phyloP scores from a whole-genome alignment of 2,113 vertebrate genomes.

The Calidris pygmaea region DNA sequence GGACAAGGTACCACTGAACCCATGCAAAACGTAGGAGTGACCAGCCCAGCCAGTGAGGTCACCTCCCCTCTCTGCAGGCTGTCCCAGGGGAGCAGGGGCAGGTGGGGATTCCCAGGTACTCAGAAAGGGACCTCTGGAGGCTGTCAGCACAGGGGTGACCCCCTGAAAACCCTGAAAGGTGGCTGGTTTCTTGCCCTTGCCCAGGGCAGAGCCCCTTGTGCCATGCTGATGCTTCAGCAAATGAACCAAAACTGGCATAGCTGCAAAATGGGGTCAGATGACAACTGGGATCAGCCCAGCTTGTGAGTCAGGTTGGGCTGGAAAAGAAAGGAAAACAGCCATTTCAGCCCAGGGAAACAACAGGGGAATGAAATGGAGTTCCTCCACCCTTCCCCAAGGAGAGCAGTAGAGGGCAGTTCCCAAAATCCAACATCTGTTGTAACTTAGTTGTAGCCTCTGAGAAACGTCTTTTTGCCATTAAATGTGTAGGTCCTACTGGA shows the following conservation, averaged over 20 bases:
- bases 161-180: not conserved
- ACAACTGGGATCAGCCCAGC: not conserved
- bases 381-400: not conserved
- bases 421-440: not conserved
- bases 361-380: not conserved
- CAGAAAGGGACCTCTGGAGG: not conserved
- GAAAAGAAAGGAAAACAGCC: not conserved
- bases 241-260: not conserved
- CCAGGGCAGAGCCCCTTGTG: not conserved
- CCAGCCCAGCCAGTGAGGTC: not conserved
- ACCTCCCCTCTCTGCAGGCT: not conserved
- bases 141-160: not conserved
- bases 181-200: not conserved
- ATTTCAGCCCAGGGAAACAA: not conserved
- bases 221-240: not conserved
- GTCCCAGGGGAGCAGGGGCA: not conserved
- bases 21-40: not conserved
- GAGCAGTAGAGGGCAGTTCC: not conserved
- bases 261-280: not conserved
- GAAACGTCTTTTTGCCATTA: not conserved
- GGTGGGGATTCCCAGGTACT: not conserved
- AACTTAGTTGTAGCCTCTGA: not conserved
- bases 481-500: not conserved
- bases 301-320: not conserved
- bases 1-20: accelerated